Base-by-base conservation (phyloP, 2,113 vertebrate species). In the Cynoglossus semilaevis region DNA sequence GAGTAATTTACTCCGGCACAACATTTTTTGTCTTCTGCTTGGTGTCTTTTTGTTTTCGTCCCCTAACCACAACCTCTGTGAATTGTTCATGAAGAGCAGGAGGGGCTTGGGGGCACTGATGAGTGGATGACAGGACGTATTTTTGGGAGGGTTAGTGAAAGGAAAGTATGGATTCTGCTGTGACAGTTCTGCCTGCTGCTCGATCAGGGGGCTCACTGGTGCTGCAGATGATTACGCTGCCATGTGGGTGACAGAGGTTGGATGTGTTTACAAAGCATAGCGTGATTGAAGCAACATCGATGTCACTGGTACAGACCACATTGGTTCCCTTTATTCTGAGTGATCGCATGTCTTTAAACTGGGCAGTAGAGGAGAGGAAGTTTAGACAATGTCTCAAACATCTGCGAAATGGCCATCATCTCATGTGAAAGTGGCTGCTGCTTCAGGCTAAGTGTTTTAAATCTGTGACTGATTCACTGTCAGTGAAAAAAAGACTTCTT, bases 371-470 rank as follows among this genome's bases (percentile, higher is more conserved):
- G 17, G n/a, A 40, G 15, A 38, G 34, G 48, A 9, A n/a, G 51
- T 29, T 29, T 29, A 66, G 41, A 42, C 11, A 44, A 1, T 46
- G 54, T 55, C 50, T 55, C 18, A 62, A 56, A 45, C 41, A 50
- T 59, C 18, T 52, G 29, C 36, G 34, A 19, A 29, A 35, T 63
- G 22, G 12, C 14, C 29, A 65, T 17, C 18, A 40, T 36, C 35
- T 71, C 58, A 74, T 72, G 64, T 75, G 72, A 67, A 19, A 19
- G 18, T 63, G 41, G 16, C 50, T 43, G 48, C 42, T 53, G 51
- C 42, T 54, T 29, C 9, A 11, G 9, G 12, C 9, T 3, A 11
- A 40, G 12, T 40, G 37, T 9, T 40, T 40, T 11, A 40, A 6
- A 6, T 29, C 22, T 29, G 22, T 29, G 6, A 29, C 22, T 6